Conservation (phyloP, 2,888 invertebrate genomes). For the Dinocampus coccinellae region DNA sequence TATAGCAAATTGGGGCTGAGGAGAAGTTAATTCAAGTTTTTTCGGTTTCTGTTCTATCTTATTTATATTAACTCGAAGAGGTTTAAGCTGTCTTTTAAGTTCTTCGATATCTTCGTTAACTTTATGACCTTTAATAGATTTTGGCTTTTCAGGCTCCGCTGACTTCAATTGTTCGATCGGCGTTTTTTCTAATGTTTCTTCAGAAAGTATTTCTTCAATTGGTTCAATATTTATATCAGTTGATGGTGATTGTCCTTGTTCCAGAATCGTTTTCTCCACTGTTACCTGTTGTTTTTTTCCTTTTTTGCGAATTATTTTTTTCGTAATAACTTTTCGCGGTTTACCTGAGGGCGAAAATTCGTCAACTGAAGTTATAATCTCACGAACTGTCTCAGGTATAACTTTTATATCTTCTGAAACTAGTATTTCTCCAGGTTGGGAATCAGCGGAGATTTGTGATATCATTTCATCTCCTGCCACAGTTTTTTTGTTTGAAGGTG, state of each 20-base stretch:
- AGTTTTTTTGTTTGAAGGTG: constrained; percentile 54
- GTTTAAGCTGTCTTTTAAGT: constrained; percentile 41
- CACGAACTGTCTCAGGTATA: constrained; percentile 46
- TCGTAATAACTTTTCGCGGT: constrained; percentile 59
- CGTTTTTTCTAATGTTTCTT: too few relatives aligned
- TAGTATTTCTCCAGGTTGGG: constrained; percentile 53
- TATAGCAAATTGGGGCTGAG: constrained; percentile 43
- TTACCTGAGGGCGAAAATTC: constrained; percentile 49
- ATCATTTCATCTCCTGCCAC: constrained; percentile 36
- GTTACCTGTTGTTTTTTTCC: constrained; percentile 68
- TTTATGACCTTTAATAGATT: constrained; percentile 26
- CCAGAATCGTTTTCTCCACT: constrained; percentile 65
- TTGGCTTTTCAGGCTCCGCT: constrained; percentile 36
- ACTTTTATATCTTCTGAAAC: constrained; percentile 60
- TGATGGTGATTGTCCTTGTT: constrained; percentile 65
- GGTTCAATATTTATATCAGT: constrained; percentile 62
- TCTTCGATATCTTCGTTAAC: constrained; percentile 55
- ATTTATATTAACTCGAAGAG: constrained; percentile 72
- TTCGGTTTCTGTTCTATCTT: constrained; percentile 65
- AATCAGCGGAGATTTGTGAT: too few relatives aligned
- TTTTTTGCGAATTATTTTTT: constrained; percentile 65
- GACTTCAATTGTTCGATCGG: constrained; percentile 32
- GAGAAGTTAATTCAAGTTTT: constrained; percentile 37
- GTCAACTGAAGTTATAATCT: constrained; percentile 51
- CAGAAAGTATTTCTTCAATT: constrained; percentile 39